phyloP scores from a whole-genome alignment of 2,113 vertebrate genomes.

The Puma concolor region DNA sequence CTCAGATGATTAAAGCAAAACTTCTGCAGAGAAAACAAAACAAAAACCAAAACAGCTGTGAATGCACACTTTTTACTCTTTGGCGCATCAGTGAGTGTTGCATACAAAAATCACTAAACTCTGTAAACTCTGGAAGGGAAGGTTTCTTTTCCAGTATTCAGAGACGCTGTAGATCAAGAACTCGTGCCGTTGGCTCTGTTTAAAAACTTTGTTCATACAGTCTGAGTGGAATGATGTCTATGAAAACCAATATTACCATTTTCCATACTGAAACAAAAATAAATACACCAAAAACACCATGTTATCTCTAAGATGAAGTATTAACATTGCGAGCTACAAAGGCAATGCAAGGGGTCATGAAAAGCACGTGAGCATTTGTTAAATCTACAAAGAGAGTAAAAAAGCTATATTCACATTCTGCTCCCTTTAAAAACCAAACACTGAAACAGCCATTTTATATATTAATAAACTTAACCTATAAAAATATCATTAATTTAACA shows the following conservation, averaged over 20 bases:
- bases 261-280: slow-evolving; percentile 96
- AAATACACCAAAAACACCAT: slow-evolving; percentile 86
- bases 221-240: slow-evolving; percentile 74
- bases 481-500: background rate
- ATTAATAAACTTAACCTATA: background rate
- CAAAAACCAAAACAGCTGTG: background rate
- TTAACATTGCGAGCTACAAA: slow-evolving; percentile 76
- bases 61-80: background rate
- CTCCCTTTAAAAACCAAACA: slow-evolving; percentile 40
- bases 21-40: background rate
- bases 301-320: slow-evolving; percentile 76
- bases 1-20: background rate
- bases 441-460: background rate
- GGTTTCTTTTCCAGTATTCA: background rate
- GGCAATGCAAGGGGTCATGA: slow-evolving; percentile 60
- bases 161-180: background rate
- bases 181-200: background rate
- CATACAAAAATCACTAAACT: background rate
- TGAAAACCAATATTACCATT: slow-evolving; percentile 99
- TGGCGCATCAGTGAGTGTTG: fast-evolving
- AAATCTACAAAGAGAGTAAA: slow-evolving; percentile 45
- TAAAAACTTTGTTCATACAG: background rate
- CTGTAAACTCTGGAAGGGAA: background rate
- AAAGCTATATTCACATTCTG: slow-evolving; percentile 35
- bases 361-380: slow-evolving; percentile 1